These are phyloP conservation scores for Metopolophium dirhodum DNA, from an alignment of 1,140 invertebrate genomes.

Conservation along the genomic window DNA sequence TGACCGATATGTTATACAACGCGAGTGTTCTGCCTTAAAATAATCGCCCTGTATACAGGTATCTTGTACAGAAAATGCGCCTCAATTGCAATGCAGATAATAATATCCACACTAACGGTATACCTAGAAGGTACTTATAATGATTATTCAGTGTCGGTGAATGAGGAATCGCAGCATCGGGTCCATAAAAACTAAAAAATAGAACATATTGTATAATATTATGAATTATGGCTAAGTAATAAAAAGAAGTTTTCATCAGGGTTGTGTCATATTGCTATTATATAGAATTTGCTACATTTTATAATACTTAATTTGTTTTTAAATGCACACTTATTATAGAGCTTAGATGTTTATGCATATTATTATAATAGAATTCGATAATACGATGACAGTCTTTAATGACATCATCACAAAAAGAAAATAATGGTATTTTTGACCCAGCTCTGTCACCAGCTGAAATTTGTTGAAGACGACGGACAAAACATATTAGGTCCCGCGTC, in stretches of 20 bases:
- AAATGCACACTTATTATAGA: background rate
- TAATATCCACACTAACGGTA: background rate
- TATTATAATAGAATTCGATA: background rate
- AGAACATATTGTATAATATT: background rate
- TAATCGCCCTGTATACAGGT: too few species aligned
- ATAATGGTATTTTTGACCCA: background rate
- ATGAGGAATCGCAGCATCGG: background rate
- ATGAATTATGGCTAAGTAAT: background rate
- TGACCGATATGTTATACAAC: too few species aligned
- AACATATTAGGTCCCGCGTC: background rate
- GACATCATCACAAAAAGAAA: background rate
- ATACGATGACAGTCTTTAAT: background rate
- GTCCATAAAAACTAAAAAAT: background rate
- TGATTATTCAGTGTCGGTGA: background rate
- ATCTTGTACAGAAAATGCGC: too few species aligned
- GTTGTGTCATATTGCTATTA: background rate
- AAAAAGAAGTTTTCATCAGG: background rate
- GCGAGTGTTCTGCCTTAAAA: too few species aligned
- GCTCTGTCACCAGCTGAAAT: background rate
- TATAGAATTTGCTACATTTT: background rate
- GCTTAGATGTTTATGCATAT: background rate
- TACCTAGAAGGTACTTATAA: background rate
- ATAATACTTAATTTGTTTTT: background rate
- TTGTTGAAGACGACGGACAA: background rate
- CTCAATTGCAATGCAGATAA: background rate